These are phyloP conservation scores for Ornithoptera priamus DNA, from an alignment of 2,888 invertebrate genomes.

Conservation along the genomic window DNA sequence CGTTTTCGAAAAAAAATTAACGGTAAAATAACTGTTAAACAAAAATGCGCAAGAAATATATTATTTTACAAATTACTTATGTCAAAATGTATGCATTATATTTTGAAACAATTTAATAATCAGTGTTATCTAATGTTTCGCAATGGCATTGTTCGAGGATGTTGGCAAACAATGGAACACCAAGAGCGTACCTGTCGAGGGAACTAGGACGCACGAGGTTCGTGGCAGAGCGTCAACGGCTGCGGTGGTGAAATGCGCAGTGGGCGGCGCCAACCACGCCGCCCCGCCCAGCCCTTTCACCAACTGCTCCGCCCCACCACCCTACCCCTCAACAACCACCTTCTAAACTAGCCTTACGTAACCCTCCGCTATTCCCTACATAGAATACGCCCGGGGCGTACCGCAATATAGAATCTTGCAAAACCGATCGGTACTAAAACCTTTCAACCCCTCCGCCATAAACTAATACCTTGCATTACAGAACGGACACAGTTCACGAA, in stretches of 20 bases:
- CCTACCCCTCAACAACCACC: constrained; percentile 60
- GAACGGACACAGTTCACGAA: constrained; percentile 56
- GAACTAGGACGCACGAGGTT: constrained; percentile 71
- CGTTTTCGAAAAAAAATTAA: constrained; percentile 10
- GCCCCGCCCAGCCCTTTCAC: constrained; percentile 77
- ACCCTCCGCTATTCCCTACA: constrained; percentile 59
- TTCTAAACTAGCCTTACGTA: constrained; percentile 58
- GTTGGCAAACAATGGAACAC: constrained; percentile 74
- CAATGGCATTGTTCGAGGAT: constrained; percentile 70
- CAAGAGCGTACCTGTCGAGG: constrained; percentile 68
- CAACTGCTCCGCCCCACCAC: constrained; percentile 70
- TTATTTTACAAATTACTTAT: not conserved
- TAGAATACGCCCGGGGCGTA: constrained; percentile 61
- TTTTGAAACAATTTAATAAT: constrained; percentile 35
- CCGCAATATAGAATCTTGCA: constrained; percentile 58
- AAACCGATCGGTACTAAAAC: constrained; percentile 48
- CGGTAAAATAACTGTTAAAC: constrained; percentile 10
- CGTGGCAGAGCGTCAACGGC: constrained; percentile 48
- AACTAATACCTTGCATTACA: constrained; percentile 54
- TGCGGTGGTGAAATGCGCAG: constrained; percentile 71
- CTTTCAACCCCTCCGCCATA: constrained; percentile 44
- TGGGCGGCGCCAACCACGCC: constrained; percentile 73
- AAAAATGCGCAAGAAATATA: not conserved
- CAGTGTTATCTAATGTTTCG: constrained; percentile 72
- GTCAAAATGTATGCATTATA: not conserved